Base-by-base conservation (phyloP, 2,797 vertebrate genomes). In the Orientallactaga sibirica region DNA sequence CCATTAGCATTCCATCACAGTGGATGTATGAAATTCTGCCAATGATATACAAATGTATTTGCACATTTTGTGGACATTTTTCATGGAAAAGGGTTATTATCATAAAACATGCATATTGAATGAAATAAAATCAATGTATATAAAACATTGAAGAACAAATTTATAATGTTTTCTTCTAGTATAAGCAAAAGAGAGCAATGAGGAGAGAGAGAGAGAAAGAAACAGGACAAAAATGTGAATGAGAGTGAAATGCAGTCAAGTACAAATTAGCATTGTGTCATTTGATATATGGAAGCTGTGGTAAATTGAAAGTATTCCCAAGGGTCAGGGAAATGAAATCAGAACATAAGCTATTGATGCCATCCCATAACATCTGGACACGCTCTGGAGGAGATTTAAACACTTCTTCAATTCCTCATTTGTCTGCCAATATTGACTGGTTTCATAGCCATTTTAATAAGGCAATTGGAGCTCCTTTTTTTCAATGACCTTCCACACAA, bases 391-490 rank as follows among this genome's bases (percentile, higher is more conserved):
- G 91, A 95, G 84, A 48, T 75, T 78, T 87, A 91, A 95, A 90
- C 12, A 90, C 19, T 70, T 95, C 24, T 87, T 94, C 68, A 78
- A 41, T 81, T 81, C 76, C 64, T 96, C 80, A 92, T 96, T 91
- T 96, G 27, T 94, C 91, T 97, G 84, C 70, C 55, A 79, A n/a
- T 93, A 87, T 85, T 92, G 80, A 91, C 81, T 81, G 41, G 24
- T 91, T 95, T 96, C 89, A 78, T 8, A 85, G 94, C 89, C 94
- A 95, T 96, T 96, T 97, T 96, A 95, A 93, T 95, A 97, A 93
- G 62, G 70, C 84, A 80, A 61, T 64, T 76, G 84, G 29, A 91
- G 4, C 8, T 68, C 33, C 18, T 94, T 29, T 91, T 58, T 91
- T 77, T 77, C 85, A 62, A 5, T 93, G 92, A 88, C 88, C 80